A percentile compares a stretch with the other conserved stretches of the same genome.
These are phyloP conservation scores for Mnemiopsis leidyi DNA, from an alignment of 37 sponge, comb jelly and placozoan species.

Conservation along the genomic window DNA sequence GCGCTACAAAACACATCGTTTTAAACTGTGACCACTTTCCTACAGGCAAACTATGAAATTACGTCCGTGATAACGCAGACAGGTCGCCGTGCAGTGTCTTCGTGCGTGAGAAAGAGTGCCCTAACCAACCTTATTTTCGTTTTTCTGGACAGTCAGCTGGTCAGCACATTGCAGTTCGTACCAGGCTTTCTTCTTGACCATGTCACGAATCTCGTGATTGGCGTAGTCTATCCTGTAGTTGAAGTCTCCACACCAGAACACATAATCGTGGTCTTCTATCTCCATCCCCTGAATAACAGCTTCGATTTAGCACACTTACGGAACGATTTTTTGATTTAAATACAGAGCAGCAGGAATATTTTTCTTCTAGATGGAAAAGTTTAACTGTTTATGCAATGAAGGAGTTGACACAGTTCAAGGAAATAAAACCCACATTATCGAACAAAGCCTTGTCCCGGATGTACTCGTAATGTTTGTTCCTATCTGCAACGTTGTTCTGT, in stretches of 20 bases:
- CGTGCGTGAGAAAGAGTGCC: too few relatives aligned
- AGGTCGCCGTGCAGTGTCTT: too few relatives aligned
- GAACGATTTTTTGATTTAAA: too few relatives aligned
- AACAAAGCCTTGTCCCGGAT: constrained; percentile 79
- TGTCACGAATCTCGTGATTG: constrained; percentile 68
- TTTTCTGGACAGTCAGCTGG: constrained; percentile 82
- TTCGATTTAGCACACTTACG: too few relatives aligned
- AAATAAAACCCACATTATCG: constrained; percentile 67
- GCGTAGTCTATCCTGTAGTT: constrained; percentile 97
- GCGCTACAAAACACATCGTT: not conserved
- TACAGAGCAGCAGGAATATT: too few relatives aligned
- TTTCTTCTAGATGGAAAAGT: too few relatives aligned
- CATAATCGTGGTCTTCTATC: constrained; percentile 88
- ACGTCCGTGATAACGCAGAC: too few relatives aligned
- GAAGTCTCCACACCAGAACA: constrained; percentile 99
- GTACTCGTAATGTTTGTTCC: constrained; percentile 87
- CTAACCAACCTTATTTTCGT: constrained; percentile 74
- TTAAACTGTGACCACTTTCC: not conserved
- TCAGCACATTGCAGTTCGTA: constrained; percentile 75
- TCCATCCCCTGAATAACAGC: constrained; percentile 77
- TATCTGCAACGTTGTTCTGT: constrained; percentile 82
- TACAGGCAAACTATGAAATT: too few relatives aligned
- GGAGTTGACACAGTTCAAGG: too few relatives aligned
- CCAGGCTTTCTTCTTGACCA: constrained; percentile 73
- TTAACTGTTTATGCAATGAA: too few relatives aligned